A percentile compares a stretch with the other conserved stretches of the same genome.
Evolutionary conservation across 2,888 invertebrate genomes (phyloP).

Genomic region (Amblyteles armatorius): DNA sequence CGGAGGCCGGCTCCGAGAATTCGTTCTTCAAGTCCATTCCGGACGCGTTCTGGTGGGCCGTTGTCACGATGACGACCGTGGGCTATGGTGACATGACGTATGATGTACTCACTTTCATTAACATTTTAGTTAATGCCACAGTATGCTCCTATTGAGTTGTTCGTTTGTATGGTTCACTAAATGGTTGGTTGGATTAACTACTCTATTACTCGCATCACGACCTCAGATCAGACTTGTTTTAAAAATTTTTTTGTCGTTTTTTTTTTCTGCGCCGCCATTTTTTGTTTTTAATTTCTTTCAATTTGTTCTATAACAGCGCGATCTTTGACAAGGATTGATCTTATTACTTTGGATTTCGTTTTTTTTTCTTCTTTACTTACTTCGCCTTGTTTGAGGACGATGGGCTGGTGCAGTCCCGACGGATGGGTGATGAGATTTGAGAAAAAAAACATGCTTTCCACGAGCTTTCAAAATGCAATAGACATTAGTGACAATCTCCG

Average conservation of each 20-base stretch:
- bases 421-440: slow-evolving; percentile 1
- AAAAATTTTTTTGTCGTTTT: slow-evolving; percentile 6
- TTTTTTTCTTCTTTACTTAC: slow-evolving; percentile 12
- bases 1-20: slow-evolving; percentile 99
- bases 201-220: slow-evolving; percentile 70
- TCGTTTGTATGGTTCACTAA: slow-evolving; percentile 76
- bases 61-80: slow-evolving; percentile 99
- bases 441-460: slow-evolving; percentile 5
- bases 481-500: slow-evolving; percentile 10
- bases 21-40: slow-evolving; percentile 99
- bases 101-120: slow-evolving; percentile 87
- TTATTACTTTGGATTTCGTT: slow-evolving; percentile 31
- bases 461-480: slow-evolving; percentile 11
- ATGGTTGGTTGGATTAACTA: slow-evolving; percentile 73
- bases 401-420: not conserved
- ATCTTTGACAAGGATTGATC: slow-evolving; percentile 18
- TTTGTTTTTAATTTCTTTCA: not conserved
- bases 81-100: slow-evolving; percentile 99
- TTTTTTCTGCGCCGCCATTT: slow-evolving; percentile 11
- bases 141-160: slow-evolving; percentile 79
- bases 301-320: slow-evolving; percentile 28
- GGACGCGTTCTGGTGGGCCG: slow-evolving; percentile 99
- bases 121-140: slow-evolving; percentile 84
- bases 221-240: slow-evolving; percentile 69
- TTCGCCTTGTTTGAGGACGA: not conserved